Conservation (phyloP, 2,797 vertebrate species). For the Sebastes matsubarae region DNA sequence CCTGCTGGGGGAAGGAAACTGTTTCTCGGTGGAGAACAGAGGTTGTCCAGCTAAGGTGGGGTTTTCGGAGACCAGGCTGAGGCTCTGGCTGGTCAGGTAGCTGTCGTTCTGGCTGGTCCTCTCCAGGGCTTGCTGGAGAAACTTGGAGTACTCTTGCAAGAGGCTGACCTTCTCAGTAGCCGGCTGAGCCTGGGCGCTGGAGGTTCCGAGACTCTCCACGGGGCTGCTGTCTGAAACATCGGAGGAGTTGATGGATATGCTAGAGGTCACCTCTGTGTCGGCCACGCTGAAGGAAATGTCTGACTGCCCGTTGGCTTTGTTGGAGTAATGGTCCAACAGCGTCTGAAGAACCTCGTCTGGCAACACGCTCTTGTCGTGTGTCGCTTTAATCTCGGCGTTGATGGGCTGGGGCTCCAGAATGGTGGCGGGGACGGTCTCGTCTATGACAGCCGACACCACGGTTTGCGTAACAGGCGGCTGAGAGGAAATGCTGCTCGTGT, state of each 20-base stretch:
- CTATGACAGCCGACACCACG: constrained; percentile 92
- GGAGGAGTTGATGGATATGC: constrained; percentile 97
- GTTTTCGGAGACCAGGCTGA: constrained; percentile 96
- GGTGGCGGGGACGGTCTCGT: constrained; percentile 90
- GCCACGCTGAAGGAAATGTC: constrained; percentile 96
- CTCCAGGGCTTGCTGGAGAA: constrained; percentile 98
- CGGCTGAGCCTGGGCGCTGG: constrained; percentile 88
- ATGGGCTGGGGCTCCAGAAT: constrained; percentile 93
- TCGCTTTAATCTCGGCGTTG: constrained; percentile 91
- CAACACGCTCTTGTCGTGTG: constrained; percentile 95
- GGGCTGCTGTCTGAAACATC: constrained; percentile 92
- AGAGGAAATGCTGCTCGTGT: constrained; percentile 91
- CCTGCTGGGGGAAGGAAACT: constrained; percentile 92
- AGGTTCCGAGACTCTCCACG: constrained; percentile 84
- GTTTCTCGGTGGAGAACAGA: constrained; percentile 96
- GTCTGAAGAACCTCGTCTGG: constrained; percentile 98
- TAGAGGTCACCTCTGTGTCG: constrained; percentile 96
- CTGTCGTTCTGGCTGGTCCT: constrained; percentile 99
- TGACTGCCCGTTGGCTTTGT: constrained; percentile 96
- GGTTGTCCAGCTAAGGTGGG: constrained; percentile 91
- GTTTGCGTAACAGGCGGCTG: constrained; percentile 92
- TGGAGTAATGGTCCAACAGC: constrained; percentile 97
- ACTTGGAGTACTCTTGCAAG: constrained; percentile 99
- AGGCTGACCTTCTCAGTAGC: constrained; percentile 96
- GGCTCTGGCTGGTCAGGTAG: constrained; percentile 97